Conservation (phyloP, 1,140 invertebrate genomes). For the Bemisia tabaci region DNA sequence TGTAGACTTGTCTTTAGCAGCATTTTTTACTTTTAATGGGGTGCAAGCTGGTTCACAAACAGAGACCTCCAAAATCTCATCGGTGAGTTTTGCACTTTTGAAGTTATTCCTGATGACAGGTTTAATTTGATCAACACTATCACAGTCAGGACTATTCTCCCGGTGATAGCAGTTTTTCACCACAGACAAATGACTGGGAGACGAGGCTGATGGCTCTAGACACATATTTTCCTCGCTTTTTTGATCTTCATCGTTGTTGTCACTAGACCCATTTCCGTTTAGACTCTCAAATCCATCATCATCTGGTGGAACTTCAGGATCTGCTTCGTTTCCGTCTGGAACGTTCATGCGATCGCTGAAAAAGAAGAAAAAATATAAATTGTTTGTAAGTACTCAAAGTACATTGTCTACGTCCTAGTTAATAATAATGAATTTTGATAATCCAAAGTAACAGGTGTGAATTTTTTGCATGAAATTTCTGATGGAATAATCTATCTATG, state of each 20-base stretch:
- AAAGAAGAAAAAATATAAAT: background rate
- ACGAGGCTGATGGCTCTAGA: background rate
- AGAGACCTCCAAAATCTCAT: background rate
- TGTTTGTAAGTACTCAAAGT: background rate
- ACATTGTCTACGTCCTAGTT: background rate
- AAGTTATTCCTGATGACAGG: background rate
- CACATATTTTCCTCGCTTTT: background rate
- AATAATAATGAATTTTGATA: background rate
- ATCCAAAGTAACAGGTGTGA: background rate
- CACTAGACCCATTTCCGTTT: constrained; percentile 66
- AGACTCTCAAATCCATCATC: constrained; percentile 77
- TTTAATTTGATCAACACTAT: background rate
- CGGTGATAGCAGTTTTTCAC: background rate
- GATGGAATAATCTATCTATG: no score
- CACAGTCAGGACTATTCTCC: background rate
- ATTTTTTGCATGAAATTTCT: no score
- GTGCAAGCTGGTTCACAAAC: background rate
- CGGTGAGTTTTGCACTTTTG: background rate
- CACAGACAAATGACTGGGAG: background rate
- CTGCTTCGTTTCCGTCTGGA: constrained; percentile 4
- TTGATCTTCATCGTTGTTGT: constrained; percentile 35
- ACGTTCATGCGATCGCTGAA: constrained; percentile 17
- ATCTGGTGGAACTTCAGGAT: constrained; percentile 34
- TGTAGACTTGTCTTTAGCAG: background rate
- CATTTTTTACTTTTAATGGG: background rate